phyloP scores from a whole-genome alignment of 1,140 invertebrate genomes.

The Drosophila nikananu region DNA sequence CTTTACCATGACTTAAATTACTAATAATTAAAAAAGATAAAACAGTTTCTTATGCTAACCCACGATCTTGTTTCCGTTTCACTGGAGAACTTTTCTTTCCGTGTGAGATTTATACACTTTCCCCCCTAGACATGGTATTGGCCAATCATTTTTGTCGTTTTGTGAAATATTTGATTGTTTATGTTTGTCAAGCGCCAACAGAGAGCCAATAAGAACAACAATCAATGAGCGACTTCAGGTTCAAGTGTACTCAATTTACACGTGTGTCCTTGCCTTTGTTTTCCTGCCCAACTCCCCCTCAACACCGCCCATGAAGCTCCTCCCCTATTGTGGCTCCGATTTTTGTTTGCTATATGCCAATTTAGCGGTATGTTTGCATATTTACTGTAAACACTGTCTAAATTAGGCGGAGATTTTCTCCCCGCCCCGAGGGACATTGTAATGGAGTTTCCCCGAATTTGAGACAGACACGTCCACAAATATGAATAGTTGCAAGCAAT shows the following conservation, averaged over 20 bases:
- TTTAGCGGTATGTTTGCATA: slow-evolving; percentile 68
- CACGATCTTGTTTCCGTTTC: background rate
- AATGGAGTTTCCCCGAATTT: slow-evolving; percentile 4
- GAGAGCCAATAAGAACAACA: slow-evolving; percentile 42
- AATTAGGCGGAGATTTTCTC: slow-evolving; percentile 70
- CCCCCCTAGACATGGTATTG: slow-evolving; percentile 15
- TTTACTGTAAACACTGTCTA: slow-evolving; percentile 77
- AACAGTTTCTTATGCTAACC: background rate
- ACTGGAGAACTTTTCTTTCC: background rate
- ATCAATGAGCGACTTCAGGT: slow-evolving; percentile 36
- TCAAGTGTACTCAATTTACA: slow-evolving; percentile 67
- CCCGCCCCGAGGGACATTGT: slow-evolving; percentile 1
- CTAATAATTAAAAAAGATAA: background rate
- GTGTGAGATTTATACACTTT: slow-evolving; percentile 2
- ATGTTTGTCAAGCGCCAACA: slow-evolving; percentile 58
- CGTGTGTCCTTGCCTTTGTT: slow-evolving; percentile 68
- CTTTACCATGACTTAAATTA: background rate
- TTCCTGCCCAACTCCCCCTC: slow-evolving; percentile 9
- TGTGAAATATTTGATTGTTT: slow-evolving; percentile 65
- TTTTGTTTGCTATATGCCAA: slow-evolving; percentile 74
- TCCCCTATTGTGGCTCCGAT: slow-evolving; percentile 33
- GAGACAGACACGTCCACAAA: slow-evolving; percentile 12
- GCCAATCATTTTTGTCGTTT: slow-evolving; percentile 65
- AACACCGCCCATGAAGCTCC: background rate
- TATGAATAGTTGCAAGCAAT: slow-evolving; percentile 18